Evolutionary conservation across 2,797 vertebrate genomes (phyloP).

Genomic region (Otus scops): DNA sequence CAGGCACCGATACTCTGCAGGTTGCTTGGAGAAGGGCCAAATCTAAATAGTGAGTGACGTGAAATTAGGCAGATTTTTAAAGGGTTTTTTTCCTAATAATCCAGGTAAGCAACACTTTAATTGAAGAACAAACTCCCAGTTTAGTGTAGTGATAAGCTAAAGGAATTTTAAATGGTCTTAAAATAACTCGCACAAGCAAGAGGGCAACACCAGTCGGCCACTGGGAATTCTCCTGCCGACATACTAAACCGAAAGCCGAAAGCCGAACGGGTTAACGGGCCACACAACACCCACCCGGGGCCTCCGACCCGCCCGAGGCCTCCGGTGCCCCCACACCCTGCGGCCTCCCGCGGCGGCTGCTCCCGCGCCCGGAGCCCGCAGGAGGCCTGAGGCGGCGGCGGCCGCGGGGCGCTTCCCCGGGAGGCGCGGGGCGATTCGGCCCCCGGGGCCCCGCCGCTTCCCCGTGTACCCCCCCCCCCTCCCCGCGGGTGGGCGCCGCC

Average conservation of each 20-base stretch:
- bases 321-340: no score
- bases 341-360: no score
- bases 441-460: no score
- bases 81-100: not conserved
- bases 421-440: no score
- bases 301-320: no score
- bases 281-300: no score
- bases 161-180: not conserved
- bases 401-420: not conserved
- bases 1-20: not conserved
- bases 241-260: rapidly evolving
- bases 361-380: no score
- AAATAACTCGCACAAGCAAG: not conserved
- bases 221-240: not conserved
- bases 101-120: not conserved
- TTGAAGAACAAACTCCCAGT: not conserved
- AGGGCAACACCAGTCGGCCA: rapidly evolving
- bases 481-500: not conserved
- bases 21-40: not conserved
- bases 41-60: not conserved
- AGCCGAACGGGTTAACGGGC: rapidly evolving
- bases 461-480: no score
- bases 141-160: no score
- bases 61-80: not conserved
- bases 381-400: no score